These are phyloP conservation scores for Phrynosoma blainvillii DNA, from an alignment of 2,113 vertebrate species.

Conservation along the genomic window DNA sequence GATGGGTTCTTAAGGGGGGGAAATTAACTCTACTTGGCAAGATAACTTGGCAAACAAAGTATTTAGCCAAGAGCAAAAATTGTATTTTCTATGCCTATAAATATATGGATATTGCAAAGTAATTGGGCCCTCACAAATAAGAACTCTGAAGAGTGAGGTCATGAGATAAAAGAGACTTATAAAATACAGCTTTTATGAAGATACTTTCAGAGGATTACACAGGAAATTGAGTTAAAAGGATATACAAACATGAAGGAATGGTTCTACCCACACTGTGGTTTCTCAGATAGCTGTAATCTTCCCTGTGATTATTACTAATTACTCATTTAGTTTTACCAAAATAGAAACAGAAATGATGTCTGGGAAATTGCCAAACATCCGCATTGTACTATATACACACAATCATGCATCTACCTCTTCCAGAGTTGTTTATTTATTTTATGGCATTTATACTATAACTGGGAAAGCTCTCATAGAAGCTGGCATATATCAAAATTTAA, in stretches of 20 bases:
- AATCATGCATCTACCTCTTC: neutral
- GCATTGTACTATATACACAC: neutral
- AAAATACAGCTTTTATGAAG: neutral
- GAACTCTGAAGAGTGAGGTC: neutral
- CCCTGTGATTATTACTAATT: slow-evolving; percentile 8
- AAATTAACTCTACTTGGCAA: neutral
- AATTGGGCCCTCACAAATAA: neutral
- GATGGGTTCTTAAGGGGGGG: too few relatives aligned
- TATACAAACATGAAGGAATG: neutral
- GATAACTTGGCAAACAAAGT: neutral
- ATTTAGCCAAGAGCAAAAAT: neutral
- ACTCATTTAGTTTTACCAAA: neutral
- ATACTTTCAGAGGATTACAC: neutral
- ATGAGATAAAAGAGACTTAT: neutral
- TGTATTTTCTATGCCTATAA: neutral
- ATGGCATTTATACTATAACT: too few relatives aligned
- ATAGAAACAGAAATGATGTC: neutral
- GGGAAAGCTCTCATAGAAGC: too few relatives aligned
- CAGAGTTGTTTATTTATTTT: neutral
- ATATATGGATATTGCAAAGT: neutral
- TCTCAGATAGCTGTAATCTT: neutral
- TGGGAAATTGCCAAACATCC: neutral
- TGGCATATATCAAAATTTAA: too few relatives aligned
- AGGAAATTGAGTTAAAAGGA: neutral
- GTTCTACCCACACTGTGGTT: neutral